Evolutionary conservation across 1,140 invertebrate genomes (phyloP).

Genomic region (Habropoda laboriosa): DNA sequence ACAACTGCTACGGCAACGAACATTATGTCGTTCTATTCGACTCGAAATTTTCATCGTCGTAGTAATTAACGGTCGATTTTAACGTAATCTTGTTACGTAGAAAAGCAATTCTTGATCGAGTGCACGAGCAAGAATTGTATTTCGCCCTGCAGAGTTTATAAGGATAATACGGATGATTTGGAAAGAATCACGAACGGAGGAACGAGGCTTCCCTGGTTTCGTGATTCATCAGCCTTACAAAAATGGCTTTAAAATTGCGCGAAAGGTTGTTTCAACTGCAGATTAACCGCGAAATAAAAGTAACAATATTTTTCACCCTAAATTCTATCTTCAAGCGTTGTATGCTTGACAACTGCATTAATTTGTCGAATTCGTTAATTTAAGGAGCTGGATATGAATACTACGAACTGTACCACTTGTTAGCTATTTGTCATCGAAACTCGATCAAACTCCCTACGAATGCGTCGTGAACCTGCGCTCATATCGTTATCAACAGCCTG

Average conservation of each 20-base stretch:
- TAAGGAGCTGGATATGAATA: background rate
- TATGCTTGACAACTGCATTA: too few relatives aligned
- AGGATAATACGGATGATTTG: background rate
- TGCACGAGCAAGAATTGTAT: slow-evolving; percentile 4
- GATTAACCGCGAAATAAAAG: slow-evolving; percentile 22
- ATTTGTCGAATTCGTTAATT: background rate
- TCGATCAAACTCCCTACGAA: background rate
- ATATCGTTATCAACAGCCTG: slow-evolving; percentile 35
- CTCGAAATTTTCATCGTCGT: background rate
- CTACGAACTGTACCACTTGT: background rate
- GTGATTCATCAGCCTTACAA: background rate
- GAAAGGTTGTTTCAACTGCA: background rate
- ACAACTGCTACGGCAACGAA: background rate
- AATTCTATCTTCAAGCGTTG: slow-evolving; percentile 40
- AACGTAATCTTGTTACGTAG: background rate
- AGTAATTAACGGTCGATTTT: background rate
- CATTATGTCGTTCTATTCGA: background rate
- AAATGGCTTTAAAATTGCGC: background rate
- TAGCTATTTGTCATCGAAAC: background rate
- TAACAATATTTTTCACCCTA: slow-evolving; percentile 57
- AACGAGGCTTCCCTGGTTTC: slow-evolving; percentile 7
- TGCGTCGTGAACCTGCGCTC: background rate
- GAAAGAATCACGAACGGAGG: background rate
- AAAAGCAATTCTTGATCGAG: background rate
- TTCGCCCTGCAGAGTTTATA: slow-evolving; percentile 13